A percentile compares a stretch with the other conserved stretches of the same genome.
Evolutionary conservation across 2,113 vertebrate species (phyloP).

Genomic region (Zootoca vivipara): DNA sequence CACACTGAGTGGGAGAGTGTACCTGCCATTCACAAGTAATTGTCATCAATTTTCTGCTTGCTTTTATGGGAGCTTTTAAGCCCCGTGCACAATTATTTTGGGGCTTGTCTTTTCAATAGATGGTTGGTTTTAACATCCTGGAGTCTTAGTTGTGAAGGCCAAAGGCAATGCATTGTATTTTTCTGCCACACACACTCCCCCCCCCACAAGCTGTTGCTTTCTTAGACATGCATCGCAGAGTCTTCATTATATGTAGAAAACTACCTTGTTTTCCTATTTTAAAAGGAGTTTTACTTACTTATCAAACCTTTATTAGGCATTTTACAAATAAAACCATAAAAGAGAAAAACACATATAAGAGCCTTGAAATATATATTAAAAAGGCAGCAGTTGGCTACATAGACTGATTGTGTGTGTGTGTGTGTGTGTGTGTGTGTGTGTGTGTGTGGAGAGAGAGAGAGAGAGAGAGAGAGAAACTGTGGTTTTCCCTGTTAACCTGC

Average conservation of each 20-base stretch:
- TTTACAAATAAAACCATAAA: too few species aligned
- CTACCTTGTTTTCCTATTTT: not conserved
- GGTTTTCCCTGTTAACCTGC: too few species aligned
- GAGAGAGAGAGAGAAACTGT: too few species aligned
- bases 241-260: not conserved
- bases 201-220: not conserved
- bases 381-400: too few species aligned
- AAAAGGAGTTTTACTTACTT: not conserved
- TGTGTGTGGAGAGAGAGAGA: too few species aligned
- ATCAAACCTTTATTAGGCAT: too few species aligned
- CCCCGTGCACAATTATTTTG: conserved; percentile 5
- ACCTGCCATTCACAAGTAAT: conserved; percentile 15
- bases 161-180: not conserved
- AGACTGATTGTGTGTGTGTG: too few species aligned
- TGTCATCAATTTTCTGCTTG: conserved; percentile 36
- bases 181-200: too few species aligned
- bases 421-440: too few species aligned
- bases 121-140: not conserved
- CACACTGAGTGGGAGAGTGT: not conserved
- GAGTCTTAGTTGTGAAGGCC: not conserved
- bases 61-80: not conserved
- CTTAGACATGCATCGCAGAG: not conserved
- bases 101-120: not conserved
- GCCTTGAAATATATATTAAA: too few species aligned
- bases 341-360: too few species aligned